Evolutionary conservation across 2,113 vertebrate species (phyloP).

Genomic region (Turdus rufiventris): DNA sequence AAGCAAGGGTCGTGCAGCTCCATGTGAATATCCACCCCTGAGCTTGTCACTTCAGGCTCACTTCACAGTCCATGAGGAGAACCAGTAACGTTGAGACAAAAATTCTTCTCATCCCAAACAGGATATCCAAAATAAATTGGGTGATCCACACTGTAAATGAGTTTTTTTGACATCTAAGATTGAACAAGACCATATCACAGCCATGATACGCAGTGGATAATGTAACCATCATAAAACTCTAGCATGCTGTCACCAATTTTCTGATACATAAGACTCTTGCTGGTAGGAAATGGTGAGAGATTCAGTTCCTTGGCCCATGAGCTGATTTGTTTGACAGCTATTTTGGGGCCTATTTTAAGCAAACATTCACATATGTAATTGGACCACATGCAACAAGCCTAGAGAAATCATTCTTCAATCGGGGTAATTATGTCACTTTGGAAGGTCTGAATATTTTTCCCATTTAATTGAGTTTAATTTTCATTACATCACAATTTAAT

Average conservation of each 20-base stretch:
- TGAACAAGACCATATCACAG: background rate
- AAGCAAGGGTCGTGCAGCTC: background rate
- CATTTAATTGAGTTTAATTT: background rate
- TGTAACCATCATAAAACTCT: background rate
- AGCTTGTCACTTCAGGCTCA: background rate
- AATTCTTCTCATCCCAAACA: background rate
- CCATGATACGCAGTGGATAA: too few species aligned
- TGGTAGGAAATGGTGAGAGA: background rate
- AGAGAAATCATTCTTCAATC: background rate
- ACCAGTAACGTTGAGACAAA: background rate
- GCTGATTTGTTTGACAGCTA: background rate
- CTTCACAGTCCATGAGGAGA: background rate
- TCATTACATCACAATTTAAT: background rate
- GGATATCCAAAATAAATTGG: background rate
- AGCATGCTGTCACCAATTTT: background rate
- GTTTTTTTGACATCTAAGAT: background rate
- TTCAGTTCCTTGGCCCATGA: background rate
- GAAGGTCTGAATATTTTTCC: background rate
- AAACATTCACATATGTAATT: background rate
- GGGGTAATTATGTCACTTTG: background rate
- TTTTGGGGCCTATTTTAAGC: background rate
- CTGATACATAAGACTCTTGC: background rate
- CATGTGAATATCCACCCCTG: background rate
- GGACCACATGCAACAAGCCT: background rate
- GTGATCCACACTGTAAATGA: background rate